Evolutionary conservation across 2,888 invertebrate genomes (phyloP), one percentile per base, ranked within the genome.

Genomic region (Nysson spinosus): DNA sequence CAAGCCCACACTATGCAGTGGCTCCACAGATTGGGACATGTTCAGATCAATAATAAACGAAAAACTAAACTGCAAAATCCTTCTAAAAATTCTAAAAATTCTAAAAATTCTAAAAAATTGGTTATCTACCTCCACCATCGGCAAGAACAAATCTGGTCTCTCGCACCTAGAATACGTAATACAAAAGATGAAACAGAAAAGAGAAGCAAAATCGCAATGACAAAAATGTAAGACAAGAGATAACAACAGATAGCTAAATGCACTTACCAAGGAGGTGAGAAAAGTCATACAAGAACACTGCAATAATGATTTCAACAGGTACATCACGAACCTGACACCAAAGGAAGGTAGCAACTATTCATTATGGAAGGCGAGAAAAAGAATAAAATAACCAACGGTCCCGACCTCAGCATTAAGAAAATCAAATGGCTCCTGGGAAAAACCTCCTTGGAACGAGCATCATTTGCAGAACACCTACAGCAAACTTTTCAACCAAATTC

Each of bases 21-120:
- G 35, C 3, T 62, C 28, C 5, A 68, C 64, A 5, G 43, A 69
- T 30, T 65, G 54, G 62, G 26, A 26, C n/a, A 7, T 11, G n/a
- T 75, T 55, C 26, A 56, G 47, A 42, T 9, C 9, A 30, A 30
- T 30, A 9, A 6, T 30, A n/a, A 11, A 30, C 4, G n/a, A 30
- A 4, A 1, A 9, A n/a, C 9, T 4, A 4, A 9, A 30, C 1
- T 4, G 9, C 9, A 30, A 30, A 1, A 30, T n/a, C 6, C 9
- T 2, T 1, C 6, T 30, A 30, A 30, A 30, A 30, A n/a, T 4
- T n/a, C n/a, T 1, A 1, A n/a, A 30, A 11, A 11, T n/a, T 9
- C 9, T 30, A 30, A 11, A 30, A n/a, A 11, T 1, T 9, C n/a
- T 11, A 30, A 11, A n/a, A 4, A 24, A 24, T 5, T 24, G 24